Conservation (phyloP, 2,797 vertebrate species). For the Phylloscopus collybita region DNA sequence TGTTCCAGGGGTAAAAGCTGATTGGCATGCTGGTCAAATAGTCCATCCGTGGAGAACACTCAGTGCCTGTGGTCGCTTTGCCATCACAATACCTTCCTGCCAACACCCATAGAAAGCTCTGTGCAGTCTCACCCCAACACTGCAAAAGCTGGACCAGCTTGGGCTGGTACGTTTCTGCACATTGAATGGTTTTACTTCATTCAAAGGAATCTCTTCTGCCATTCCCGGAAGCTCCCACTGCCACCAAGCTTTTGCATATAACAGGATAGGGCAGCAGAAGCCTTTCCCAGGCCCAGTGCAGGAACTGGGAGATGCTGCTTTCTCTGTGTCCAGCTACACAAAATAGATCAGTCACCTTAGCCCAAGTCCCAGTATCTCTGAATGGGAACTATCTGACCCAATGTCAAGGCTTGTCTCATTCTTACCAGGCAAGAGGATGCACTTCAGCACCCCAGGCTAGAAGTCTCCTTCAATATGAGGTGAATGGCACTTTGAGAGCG, state of each 20-base stretch:
- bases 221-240: not conserved
- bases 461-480: not conserved
- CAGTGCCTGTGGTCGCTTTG: fast-evolving
- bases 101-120: not conserved
- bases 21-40: not conserved
- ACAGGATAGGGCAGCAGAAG: not conserved
- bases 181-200: not conserved
- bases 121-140: not conserved
- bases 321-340: not conserved
- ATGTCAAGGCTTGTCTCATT: not conserved
- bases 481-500: not conserved
- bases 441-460: not conserved
- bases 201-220: not conserved
- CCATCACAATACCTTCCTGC: not conserved
- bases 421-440: not conserved
- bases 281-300: not conserved
- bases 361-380: not conserved
- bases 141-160: not conserved
- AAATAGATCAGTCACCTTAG: not conserved
- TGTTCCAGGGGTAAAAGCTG: not conserved
- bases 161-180: not conserved
- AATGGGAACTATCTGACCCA: not conserved
- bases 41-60: fast-evolving
- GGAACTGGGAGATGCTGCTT: not conserved
- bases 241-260: not conserved